These are phyloP conservation scores for Paratrypauchen microcephalus DNA, from an alignment of 2,797 vertebrate species.

Conservation along the genomic window DNA sequence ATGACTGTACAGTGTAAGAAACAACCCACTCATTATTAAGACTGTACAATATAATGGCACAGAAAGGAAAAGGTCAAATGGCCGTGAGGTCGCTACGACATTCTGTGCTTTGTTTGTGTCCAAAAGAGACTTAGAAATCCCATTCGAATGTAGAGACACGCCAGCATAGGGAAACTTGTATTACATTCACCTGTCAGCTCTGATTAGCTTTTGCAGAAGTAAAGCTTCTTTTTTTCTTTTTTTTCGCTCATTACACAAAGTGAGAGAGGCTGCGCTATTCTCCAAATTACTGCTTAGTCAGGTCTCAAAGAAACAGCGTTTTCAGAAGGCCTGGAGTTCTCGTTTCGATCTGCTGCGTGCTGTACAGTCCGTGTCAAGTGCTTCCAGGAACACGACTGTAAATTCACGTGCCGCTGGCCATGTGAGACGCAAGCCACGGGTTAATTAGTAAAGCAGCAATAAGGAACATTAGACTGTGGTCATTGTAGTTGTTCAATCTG, in stretches of 20 bases:
- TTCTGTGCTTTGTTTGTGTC: conserved; percentile 32
- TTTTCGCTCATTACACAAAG: conserved; percentile 24
- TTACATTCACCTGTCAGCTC: conserved; percentile 59
- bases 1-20: conserved; percentile 47
- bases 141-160: conserved; percentile 14
- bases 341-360: neutral
- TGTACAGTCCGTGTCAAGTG: neutral
- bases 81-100: neutral
- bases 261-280: conserved; percentile 11
- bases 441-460: neutral
- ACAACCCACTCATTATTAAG: conserved; percentile 31
- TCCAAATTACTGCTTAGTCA: conserved; percentile 10
- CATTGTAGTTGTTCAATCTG: neutral
- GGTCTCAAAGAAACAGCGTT: neutral
- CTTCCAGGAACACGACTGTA: conserved; percentile 19
- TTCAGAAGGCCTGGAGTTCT: neutral
- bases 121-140: conserved; percentile 17
- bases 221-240: conserved; percentile 49
- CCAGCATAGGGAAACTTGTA: conserved; percentile 12
- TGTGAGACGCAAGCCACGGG: neutral
- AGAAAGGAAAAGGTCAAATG: conserved; percentile 8
- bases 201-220: conserved; percentile 55
- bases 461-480: neutral
- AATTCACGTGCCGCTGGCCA: conserved; percentile 45
- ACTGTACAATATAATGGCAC: conserved; percentile 41